Conservation (phyloP, 2,797 vertebrate genomes). For the Oryzias sinensis region DNA sequence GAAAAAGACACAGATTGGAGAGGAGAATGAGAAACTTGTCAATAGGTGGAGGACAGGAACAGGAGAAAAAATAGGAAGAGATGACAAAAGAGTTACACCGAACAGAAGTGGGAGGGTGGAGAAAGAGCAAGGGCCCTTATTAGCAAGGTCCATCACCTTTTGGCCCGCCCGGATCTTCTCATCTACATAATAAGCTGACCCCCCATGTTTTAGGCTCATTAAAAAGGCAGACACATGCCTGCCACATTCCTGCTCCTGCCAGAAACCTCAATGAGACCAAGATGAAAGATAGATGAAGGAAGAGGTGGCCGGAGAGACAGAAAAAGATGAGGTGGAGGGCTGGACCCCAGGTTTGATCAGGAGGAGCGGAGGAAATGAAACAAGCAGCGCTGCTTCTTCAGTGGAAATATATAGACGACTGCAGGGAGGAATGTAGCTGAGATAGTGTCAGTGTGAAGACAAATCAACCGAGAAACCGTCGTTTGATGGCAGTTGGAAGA, state of each 20-base stretch:
- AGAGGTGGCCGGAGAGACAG: slow-evolving; percentile 36
- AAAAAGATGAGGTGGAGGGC: slow-evolving; percentile 37
- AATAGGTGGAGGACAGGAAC: slow-evolving; percentile 19
- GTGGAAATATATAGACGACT: slow-evolving; percentile 3
- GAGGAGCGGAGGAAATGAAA: slow-evolving; percentile 16
- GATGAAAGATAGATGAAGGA: slow-evolving; percentile 58
- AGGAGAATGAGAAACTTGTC: slow-evolving; percentile 9
- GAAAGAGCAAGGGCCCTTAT: slow-evolving; percentile 60
- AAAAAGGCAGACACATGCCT: slow-evolving; percentile 80
- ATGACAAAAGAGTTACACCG: background rate
- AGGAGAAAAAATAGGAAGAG: slow-evolving; percentile 8
- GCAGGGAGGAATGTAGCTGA: slow-evolving; percentile 4
- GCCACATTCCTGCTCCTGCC: slow-evolving; percentile 61
- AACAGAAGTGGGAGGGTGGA: slow-evolving; percentile 1
- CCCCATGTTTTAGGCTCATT: slow-evolving; percentile 82
- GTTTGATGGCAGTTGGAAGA: slow-evolving; percentile 32
- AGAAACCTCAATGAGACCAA: slow-evolving; percentile 50
- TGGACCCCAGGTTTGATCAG: slow-evolving; percentile 49
- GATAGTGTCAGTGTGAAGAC: slow-evolving; percentile 18
- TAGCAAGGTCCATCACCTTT: slow-evolving; percentile 81
- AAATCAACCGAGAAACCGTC: slow-evolving; percentile 60
- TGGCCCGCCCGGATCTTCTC: slow-evolving; percentile 71
- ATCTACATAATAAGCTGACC: slow-evolving; percentile 89
- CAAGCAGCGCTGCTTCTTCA: slow-evolving; percentile 12
- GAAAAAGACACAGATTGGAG: slow-evolving; percentile 24